Evolutionary conservation across 2,113 vertebrate species (phyloP).

Genomic region (Bubo blakistoni): DNA sequence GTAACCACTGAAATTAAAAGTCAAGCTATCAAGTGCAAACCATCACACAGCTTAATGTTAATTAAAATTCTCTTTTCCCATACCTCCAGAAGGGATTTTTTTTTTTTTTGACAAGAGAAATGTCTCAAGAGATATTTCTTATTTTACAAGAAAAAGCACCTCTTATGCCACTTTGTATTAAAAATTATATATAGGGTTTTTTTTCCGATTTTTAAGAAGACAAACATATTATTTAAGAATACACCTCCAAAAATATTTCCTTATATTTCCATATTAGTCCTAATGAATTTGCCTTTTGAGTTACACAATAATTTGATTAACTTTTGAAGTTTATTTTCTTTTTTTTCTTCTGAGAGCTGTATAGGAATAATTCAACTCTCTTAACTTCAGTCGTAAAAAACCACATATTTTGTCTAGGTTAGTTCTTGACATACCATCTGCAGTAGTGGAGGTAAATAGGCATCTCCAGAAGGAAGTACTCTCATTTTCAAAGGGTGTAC

Average conservation of each 20-base stretch:
- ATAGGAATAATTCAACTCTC: not conserved
- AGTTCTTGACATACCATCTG: not conserved
- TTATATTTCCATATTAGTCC: not conserved
- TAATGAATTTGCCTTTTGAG: not conserved
- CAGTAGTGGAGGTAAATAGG: not conserved
- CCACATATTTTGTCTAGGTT: not conserved
- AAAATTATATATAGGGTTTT: not conserved
- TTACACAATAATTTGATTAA: not conserved
- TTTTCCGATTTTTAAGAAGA: not conserved
- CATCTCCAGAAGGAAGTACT: not conserved
- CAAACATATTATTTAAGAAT: not conserved
- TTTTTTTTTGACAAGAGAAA: not conserved
- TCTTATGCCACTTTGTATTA: not conserved
- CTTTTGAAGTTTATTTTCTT: not conserved
- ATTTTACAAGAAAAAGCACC: not conserved
- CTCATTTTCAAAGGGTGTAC: not conserved
- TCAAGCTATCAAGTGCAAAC: conserved; percentile 44
- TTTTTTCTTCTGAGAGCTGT: not conserved
- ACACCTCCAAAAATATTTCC: not conserved
- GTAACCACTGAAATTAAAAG: conserved; percentile 53
- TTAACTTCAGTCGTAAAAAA: not conserved
- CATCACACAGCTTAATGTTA: not conserved
- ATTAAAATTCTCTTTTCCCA: conserved; percentile 21
- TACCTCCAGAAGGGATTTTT: not conserved
- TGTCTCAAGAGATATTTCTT: not conserved